Evolutionary conservation across 1,140 invertebrate genomes (phyloP).

Genomic region (Bombus pyrosoma): DNA sequence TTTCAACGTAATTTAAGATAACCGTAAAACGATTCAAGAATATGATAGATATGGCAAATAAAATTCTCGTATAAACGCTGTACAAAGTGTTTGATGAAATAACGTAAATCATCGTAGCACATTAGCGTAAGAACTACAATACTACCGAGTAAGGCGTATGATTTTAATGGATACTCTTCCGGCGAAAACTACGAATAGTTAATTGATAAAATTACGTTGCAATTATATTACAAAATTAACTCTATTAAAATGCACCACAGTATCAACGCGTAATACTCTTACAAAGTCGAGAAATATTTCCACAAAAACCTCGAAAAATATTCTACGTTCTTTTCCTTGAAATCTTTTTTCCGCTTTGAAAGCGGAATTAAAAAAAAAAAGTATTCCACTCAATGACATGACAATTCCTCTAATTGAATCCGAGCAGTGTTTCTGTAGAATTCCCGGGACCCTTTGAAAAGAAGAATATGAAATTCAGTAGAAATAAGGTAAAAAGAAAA

Average conservation of each 20-base stretch:
- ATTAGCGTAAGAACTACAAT: too few species aligned
- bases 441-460: constrained; percentile 1
- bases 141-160: too few species aligned
- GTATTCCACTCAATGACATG: background rate
- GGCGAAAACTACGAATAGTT: background rate
- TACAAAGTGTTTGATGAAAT: background rate
- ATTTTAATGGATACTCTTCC: too few species aligned
- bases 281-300: background rate
- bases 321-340: background rate
- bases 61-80: background rate
- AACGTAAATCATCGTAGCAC: too few species aligned
- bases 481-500: background rate
- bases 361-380: background rate
- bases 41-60: background rate
- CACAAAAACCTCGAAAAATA: too few species aligned
- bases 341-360: background rate
- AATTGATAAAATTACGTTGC: background rate
- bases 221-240: background rate
- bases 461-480: constrained; percentile 11
- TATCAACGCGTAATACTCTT: background rate
- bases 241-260: background rate
- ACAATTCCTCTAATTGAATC: constrained; percentile 21
- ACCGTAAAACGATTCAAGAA: background rate
- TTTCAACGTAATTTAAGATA: background rate
- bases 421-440: background rate